Base-by-base conservation (phyloP, 1,140 invertebrate species). In the Gerris buenoi region DNA sequence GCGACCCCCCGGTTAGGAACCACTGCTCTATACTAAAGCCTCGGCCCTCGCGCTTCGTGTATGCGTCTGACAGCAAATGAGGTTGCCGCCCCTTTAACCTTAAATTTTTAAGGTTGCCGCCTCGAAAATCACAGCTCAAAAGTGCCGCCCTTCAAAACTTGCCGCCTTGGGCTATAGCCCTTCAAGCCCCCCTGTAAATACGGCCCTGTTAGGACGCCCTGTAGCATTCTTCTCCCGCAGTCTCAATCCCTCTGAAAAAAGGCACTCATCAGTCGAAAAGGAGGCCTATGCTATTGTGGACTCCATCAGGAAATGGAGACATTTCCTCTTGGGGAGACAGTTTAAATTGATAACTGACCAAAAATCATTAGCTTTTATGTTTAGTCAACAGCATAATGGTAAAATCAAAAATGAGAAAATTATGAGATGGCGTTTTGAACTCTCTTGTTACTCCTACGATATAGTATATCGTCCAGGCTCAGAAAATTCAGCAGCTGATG, bases 211-310 rank as follows among this genome's bases (percentile, higher is more conserved):
- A n/a, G n/a, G n/a, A n/a, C 26, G 72, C 3, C 79, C 79, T 0
- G 77, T 84, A n/a, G 74, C 75, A 14, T 82, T 74, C 72, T 79
- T 75, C 0, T 83, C 80, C 18, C 72, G 77, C 27, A 76, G 78
- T 1, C 70, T 84, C 10, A 76, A 70, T 25, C 25, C 63, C 2
- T 70, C 77, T 2, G 78, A 85, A 72, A 70, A 73, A 68, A 78
- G 79, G 18, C 84, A 83, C 70, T 72, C 75, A n/a, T 78, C 82
- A 67, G 72, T 81, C 2, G 80, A 86, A 29, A 79, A n/a, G n/a
- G n/a, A n/a, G n/a, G n/a, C n/a, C n/a, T n/a, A n/a, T n/a, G n/a
- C n/a, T n/a, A n/a, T n/a, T 26, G 68, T 81, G 33, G 80, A 75
- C 72, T 78, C 76, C 13, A 66, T 81, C 56, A 68, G 73, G 58